Evolutionary conservation across 2,113 vertebrate genomes (phyloP).

Genomic region (Dipodomys merriami): DNA sequence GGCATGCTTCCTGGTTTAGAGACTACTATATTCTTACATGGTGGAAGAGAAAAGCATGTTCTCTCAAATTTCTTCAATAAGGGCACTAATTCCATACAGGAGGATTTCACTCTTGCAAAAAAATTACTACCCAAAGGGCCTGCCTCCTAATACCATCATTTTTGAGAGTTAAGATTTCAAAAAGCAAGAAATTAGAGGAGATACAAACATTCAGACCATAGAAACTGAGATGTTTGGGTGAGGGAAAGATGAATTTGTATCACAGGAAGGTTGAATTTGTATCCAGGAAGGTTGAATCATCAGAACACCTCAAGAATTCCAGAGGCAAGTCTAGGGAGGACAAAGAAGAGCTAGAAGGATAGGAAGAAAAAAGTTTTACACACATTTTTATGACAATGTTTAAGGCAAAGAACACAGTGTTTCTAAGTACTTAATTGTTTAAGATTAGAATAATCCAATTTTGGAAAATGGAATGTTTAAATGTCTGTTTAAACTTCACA

Average conservation of each 20-base stretch:
- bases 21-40: background rate
- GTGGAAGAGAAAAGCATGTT: background rate
- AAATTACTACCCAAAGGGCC: background rate
- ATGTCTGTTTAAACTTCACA: conserved; percentile 4
- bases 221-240: background rate
- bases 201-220: background rate
- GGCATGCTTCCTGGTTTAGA: background rate
- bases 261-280: background rate
- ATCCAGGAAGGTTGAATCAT: background rate
- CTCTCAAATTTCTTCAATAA: background rate
- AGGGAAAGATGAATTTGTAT: conserved; percentile 32
- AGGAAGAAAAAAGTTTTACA: background rate
- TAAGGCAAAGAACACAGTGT: background rate
- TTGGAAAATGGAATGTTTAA: conserved; percentile 18
- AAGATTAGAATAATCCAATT: conserved; percentile 42
- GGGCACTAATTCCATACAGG: background rate
- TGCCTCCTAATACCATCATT: background rate
- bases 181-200: background rate
- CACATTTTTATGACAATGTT: background rate
- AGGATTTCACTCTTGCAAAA: background rate
- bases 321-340: background rate
- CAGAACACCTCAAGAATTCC: background rate
- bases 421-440: conserved; percentile 31
- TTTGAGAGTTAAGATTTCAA: background rate
- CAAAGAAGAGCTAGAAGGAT: background rate